phyloP scores from a whole-genome alignment of 92 coral and sea anemone species.

The Anthopleura xanthogrammica region DNA sequence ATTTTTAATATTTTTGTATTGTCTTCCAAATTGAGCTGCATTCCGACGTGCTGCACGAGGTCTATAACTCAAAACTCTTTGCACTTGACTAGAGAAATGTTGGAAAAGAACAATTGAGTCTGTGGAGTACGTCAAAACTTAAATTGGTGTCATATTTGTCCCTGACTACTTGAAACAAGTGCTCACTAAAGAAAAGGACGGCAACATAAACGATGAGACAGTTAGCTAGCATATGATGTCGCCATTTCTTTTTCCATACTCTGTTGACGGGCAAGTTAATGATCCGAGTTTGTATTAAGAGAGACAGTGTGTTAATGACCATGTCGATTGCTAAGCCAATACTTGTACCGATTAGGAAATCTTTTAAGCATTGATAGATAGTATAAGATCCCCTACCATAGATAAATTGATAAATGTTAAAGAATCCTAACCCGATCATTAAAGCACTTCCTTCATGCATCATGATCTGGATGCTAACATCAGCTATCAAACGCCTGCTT shows the following conservation, averaged over 20 bases:
- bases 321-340: constrained; percentile 65
- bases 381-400: constrained; percentile 33
- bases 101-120: constrained; percentile 38
- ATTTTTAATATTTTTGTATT: too few relatives aligned
- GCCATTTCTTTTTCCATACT: constrained; percentile 59
- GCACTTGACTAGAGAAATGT: neutral
- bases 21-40: too few relatives aligned
- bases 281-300: constrained; percentile 37
- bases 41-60: too few relatives aligned
- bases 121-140: neutral
- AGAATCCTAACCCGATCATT: constrained; percentile 58
- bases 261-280: constrained; percentile 44
- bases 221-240: constrained; percentile 32
- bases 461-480: constrained; percentile 62
- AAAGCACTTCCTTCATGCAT: constrained; percentile 61
- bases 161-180: constrained; percentile 17
- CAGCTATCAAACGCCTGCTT: constrained; percentile 76
- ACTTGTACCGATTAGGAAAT: constrained; percentile 34
- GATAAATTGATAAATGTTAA: constrained; percentile 51
- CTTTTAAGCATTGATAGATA: neutral
- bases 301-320: constrained; percentile 48
- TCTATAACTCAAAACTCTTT: neutral
- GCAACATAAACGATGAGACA: constrained; percentile 17
- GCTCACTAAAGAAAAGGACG: constrained; percentile 40
- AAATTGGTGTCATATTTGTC: constrained; percentile 11